Conservation (phyloP, 1,140 invertebrate species). For the Heterodera carotae region DNA sequence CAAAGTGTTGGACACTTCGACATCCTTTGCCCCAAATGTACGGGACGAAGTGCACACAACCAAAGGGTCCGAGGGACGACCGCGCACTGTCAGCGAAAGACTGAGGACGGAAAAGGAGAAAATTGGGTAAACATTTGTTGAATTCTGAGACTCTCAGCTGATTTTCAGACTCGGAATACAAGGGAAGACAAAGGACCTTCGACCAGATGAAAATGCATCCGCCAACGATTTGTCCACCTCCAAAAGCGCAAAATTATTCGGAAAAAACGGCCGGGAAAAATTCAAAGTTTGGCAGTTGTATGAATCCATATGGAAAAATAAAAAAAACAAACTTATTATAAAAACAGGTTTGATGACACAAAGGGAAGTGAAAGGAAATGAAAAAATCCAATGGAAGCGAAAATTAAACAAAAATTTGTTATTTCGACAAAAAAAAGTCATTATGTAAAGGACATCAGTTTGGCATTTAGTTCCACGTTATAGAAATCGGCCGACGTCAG, state of each 20-base stretch:
- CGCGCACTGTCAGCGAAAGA: slow-evolving; percentile 9
- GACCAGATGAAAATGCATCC: neutral
- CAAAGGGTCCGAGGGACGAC: neutral
- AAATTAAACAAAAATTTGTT: neutral
- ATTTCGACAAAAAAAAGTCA: slow-evolving; percentile 4
- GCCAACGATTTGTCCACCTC: slow-evolving; percentile 2
- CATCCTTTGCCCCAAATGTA: slow-evolving; percentile 2
- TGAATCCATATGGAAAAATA: neutral
- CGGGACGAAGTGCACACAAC: slow-evolving; percentile 1
- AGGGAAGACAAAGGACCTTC: neutral
- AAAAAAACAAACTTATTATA: neutral
- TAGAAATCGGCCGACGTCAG: slow-evolving; percentile 32
- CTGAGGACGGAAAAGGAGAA: neutral
- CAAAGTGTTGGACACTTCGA: slow-evolving; percentile 18
- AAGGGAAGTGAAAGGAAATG: neutral
- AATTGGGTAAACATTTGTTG: neutral
- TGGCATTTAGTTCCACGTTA: slow-evolving; percentile 41
- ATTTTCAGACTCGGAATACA: neutral
- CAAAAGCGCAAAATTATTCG: neutral
- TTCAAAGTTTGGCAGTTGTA: slow-evolving; percentile 2
- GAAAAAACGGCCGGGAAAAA: neutral
- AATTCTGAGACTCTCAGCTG: too few relatives aligned
- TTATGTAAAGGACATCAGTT: slow-evolving; percentile 37
- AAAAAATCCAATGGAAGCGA: neutral
- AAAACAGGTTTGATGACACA: too few relatives aligned